Percentiles rank a stretch among this genome's conserved stretches.
Conservation (phyloP, 1,140 invertebrate genomes). For the Mesaphorura yosii region DNA sequence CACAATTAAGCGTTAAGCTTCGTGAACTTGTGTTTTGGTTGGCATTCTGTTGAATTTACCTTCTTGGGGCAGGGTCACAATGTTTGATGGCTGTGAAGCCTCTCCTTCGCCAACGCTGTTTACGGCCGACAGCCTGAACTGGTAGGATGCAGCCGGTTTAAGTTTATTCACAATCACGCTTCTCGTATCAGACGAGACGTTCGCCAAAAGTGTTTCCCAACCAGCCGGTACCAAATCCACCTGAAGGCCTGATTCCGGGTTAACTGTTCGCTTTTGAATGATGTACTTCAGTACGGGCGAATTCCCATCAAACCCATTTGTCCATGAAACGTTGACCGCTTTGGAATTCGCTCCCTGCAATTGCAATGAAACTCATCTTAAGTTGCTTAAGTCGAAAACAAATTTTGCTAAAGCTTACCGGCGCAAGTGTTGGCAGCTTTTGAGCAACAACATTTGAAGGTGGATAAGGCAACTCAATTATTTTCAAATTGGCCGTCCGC, state of each 20-base stretch:
- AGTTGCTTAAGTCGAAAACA: conserved; percentile 32
- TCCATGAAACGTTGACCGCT: conserved; percentile 82
- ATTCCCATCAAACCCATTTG: conserved; percentile 91
- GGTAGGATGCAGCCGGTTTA: conserved; percentile 86
- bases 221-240: conserved; percentile 14
- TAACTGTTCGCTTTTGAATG: conserved; percentile 74
- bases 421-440: conserved; percentile 37
- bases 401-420: conserved; percentile 42
- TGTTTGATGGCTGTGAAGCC: conserved; percentile 72
- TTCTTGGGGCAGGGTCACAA: conserved; percentile 82
- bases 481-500: conserved; percentile 64
- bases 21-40: no score
- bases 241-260: conserved; percentile 58
- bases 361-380: neutral
- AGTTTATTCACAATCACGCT: conserved; percentile 67
- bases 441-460: conserved; percentile 72
- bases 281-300: conserved; percentile 87
- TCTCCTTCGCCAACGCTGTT: conserved; percentile 91
- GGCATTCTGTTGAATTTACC: conserved; percentile 48
- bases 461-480: conserved; percentile 86
- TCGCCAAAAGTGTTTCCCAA: conserved; percentile 78
- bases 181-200: conserved; percentile 64
- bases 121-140: conserved; percentile 87
- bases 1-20: neutral
- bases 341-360: conserved; percentile 25